These are phyloP conservation scores for Drosophila biarmipes DNA, from an alignment of 1,140 invertebrate species.

Conservation along the genomic window DNA sequence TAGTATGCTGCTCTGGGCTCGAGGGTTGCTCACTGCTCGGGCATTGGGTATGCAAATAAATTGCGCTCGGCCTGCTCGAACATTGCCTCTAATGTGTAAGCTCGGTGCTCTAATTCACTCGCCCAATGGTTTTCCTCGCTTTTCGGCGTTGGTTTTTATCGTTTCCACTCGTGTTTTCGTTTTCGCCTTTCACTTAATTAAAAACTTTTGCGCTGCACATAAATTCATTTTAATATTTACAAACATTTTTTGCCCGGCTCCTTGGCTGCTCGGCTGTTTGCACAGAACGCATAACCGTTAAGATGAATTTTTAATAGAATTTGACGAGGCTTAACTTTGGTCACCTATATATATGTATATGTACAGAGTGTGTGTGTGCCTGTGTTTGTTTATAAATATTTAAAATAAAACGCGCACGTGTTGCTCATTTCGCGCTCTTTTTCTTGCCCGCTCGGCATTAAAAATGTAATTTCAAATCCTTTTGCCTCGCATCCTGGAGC, in stretches of 20 bases:
- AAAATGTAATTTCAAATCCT: slow-evolving; percentile 71
- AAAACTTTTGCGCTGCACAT: slow-evolving; percentile 77
- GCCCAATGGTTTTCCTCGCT: slow-evolving; percentile 16
- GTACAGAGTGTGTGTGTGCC: neutral
- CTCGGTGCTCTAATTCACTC: slow-evolving; percentile 28
- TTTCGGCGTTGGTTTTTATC: slow-evolving; percentile 19
- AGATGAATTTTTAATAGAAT: slow-evolving; percentile 80
- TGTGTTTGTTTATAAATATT: slow-evolving; percentile 70
- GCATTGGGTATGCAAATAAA: slow-evolving; percentile 67
- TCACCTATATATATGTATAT: slow-evolving; percentile 13
- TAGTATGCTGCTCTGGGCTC: slow-evolving; percentile 18
- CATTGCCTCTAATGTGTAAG: slow-evolving; percentile 57
- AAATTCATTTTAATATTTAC: slow-evolving; percentile 82
- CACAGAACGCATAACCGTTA: slow-evolving; percentile 76
- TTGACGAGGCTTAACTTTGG: slow-evolving; percentile 60
- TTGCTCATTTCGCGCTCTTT: slow-evolving; percentile 59
- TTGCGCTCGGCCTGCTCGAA: slow-evolving; percentile 63
- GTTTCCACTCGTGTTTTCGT: slow-evolving; percentile 51
- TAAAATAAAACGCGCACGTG: slow-evolving; percentile 74
- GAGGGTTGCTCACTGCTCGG: slow-evolving; percentile 31
- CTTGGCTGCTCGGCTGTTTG: slow-evolving; percentile 50
- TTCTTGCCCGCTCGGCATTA: slow-evolving; percentile 32
- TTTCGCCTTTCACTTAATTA: slow-evolving; percentile 80
- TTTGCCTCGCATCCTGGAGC: slow-evolving; percentile 46
- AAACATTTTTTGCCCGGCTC: slow-evolving; percentile 62